Conservation (phyloP, 2,888 invertebrate genomes). For the Standfussiana lucernea region DNA sequence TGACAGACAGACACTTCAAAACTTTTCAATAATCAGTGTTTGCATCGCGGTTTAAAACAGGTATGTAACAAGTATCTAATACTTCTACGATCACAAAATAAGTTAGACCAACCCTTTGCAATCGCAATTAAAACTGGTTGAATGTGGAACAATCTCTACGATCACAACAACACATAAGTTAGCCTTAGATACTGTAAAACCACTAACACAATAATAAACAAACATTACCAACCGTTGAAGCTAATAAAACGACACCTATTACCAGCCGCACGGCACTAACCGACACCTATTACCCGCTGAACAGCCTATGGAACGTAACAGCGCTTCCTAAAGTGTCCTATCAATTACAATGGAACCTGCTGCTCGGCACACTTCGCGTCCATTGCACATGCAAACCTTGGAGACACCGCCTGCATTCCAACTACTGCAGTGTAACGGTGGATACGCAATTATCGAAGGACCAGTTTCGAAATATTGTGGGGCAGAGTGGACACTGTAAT, state of each 20-base stretch:
- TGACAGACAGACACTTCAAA: neutral
- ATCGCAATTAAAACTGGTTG: neutral
- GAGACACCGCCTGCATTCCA: constrained; percentile 69
- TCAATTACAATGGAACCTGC: constrained; percentile 71
- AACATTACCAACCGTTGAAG: constrained; percentile 10
- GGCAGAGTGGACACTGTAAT: neutral
- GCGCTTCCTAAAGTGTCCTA: constrained; percentile 48
- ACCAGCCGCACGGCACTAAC: neutral
- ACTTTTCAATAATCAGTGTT: neutral
- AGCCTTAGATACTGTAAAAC: neutral
- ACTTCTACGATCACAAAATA: neutral
- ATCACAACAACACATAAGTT: neutral
- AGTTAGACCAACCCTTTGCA: neutral
- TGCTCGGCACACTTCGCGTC: constrained; percentile 70
- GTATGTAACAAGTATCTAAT: neutral
- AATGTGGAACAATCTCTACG: neutral
- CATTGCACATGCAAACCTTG: constrained; percentile 75
- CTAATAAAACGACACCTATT: neutral
- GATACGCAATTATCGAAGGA: constrained; percentile 60
- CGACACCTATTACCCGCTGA: constrained; percentile 4
- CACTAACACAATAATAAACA: constrained; percentile 15
- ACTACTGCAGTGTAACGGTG: constrained; percentile 66
- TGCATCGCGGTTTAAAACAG: neutral
- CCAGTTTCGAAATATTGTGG: constrained; percentile 63
- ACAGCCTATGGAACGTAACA: constrained; percentile 23